Base-by-base conservation (phyloP, 2,888 invertebrate genomes). In the Strigamia transsilvanica region DNA sequence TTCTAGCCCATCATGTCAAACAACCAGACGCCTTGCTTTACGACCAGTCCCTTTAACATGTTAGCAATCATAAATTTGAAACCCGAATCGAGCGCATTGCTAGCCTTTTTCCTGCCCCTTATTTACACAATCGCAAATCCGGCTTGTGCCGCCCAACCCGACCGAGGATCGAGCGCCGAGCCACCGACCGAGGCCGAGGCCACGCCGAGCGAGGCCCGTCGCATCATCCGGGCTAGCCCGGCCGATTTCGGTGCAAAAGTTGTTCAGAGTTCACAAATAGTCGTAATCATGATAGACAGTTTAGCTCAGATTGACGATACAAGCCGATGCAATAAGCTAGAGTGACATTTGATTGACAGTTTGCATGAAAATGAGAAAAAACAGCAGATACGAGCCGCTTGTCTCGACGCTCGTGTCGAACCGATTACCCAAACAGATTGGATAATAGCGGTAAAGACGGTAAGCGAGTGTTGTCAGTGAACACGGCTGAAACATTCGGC, bases 11-110 rank as follows among this genome's bases (percentile, higher is more conserved):
- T 82, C 83, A 81, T 83, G 83, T 83, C 83, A 83, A 83, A 83
- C 82, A 83, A 82, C 80, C 82, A 80, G 82, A 79, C 83, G 73
- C 80, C 80, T 83, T 41, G 56, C 82, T 83, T 83, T 83, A 83
- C 81, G 83, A 83, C 82, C 83, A 81, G 80, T 81, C 80, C 77
- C 81, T 77, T 56, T 56, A 56, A 56, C 56, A 56, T 82, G 80
- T 77, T 32, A 79, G 82, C 82, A 51, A 79, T 83, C 83, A 83
- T 83, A 83, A 83, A 83, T 83, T 81, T 83, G 83, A 83, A 83
- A 83, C 83, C 82, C 80, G 83, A 83, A 83, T 83, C 83, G 83
- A 80, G 79, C 79, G 23, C 23, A 56, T 79, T 81, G 81, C 66
- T 81, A 66, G 80, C 41, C 38, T 56, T 81, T 80, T 80, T 38